Percentiles rank a stretch among this genome's conserved stretches.
phyloP scores from a whole-genome alignment of 1,140 invertebrate genomes.

The Contarinia nasturtii region DNA sequence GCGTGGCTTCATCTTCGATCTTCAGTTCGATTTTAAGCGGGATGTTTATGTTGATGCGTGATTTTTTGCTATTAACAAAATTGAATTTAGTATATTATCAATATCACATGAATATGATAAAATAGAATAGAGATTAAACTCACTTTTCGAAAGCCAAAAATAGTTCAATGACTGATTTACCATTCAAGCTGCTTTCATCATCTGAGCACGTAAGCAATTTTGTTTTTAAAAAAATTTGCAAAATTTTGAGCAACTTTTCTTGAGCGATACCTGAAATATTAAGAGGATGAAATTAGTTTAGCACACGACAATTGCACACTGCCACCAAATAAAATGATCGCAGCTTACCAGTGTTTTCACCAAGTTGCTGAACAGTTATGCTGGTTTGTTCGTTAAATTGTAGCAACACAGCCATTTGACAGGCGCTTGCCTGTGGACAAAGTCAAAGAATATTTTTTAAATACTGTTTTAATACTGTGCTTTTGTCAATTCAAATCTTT shows the following conservation, averaged over 20 bases:
- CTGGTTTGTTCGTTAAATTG: constrained; percentile 79
- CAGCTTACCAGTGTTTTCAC: constrained; percentile 20
- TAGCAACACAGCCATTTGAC: constrained; percentile 96
- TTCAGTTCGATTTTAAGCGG: constrained; percentile 94
- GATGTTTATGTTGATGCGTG: constrained; percentile 95
- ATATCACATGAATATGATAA: too few species aligned
- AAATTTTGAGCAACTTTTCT: constrained; percentile 32
- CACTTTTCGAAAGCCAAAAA: constrained; percentile 80
- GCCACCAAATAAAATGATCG: background rate
- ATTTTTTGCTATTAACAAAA: constrained; percentile 85
- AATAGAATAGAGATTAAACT: constrained; percentile 14
- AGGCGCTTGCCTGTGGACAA: constrained; percentile 57
- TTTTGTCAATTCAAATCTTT: too few species aligned
- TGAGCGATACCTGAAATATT: constrained; percentile 3
- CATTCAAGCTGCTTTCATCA: constrained; percentile 53
- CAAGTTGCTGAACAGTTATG: constrained; percentile 77
- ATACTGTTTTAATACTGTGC: too few species aligned
- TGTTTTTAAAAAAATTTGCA: constrained; percentile 85
- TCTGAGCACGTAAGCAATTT: too few species aligned
- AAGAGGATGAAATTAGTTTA: background rate
- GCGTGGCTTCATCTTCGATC: constrained; percentile 90
- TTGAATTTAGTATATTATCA: too few species aligned
- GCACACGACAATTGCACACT: too few species aligned
- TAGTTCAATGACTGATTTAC: constrained; percentile 55
- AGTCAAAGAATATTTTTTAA: too few species aligned